Evolutionary conservation across 2,888 invertebrate species (phyloP).

Genomic region (Dicyrtomina minuta): DNA sequence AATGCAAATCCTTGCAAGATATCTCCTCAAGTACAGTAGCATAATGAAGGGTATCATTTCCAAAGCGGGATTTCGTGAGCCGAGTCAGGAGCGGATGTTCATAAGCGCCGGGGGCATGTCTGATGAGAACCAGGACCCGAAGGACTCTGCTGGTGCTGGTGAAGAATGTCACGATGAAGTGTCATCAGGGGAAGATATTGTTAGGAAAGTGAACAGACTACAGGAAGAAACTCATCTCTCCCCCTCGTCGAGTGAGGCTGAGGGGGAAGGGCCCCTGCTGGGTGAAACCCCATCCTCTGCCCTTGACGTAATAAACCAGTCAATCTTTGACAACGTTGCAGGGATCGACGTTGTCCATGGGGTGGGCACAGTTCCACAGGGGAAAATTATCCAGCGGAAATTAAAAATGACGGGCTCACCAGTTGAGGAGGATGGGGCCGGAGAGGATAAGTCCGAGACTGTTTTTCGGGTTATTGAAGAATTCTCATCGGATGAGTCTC

Average conservation of each 20-base stretch:
- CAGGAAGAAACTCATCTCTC: conserved; percentile 1
- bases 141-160: too few species aligned
- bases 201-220: too few species aligned
- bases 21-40: conserved; percentile 41
- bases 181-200: too few species aligned
- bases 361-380: neutral
- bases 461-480: conserved; percentile 20
- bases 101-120: conserved; percentile 1
- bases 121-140: too few species aligned
- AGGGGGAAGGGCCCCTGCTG: too few species aligned
- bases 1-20: conserved; percentile 44
- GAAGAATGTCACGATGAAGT: too few species aligned
- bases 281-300: neutral
- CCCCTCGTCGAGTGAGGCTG: neutral
- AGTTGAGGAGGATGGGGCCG: too few species aligned
- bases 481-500: conserved; percentile 30
- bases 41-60: conserved; percentile 45
- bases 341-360: conserved; percentile 12
- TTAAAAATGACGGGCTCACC: too few species aligned
- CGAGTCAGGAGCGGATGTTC: neutral
- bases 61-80: conserved; percentile 18
- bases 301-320: neutral
- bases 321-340: neutral
- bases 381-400: too few species aligned
- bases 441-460: neutral